phyloP scores from a whole-genome alignment of 2,797 vertebrate genomes.

The Carapus acus region DNA sequence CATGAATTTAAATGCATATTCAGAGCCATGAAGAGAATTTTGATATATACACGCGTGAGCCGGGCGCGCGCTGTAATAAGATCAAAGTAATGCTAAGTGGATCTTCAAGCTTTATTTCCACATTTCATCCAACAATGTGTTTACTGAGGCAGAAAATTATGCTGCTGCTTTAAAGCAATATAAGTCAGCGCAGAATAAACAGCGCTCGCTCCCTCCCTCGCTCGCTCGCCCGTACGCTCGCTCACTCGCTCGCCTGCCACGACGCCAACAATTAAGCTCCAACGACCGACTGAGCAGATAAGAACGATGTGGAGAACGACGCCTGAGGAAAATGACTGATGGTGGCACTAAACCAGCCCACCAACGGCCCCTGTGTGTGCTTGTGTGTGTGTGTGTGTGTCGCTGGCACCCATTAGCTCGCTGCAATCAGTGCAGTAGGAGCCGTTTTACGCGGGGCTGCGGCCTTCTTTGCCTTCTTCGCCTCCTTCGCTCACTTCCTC shows the following conservation, averaged over 20 bases:
- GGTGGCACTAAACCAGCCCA: constrained; percentile 33
- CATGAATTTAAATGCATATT: constrained; percentile 63
- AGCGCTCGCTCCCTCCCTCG: constrained; percentile 46
- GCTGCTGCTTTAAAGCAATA: constrained; percentile 68
- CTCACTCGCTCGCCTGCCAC: no score
- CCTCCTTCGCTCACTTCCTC: constrained; percentile 20
- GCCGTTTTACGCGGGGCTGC: no score
- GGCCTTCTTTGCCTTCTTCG: no score
- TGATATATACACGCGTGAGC: constrained; percentile 64
- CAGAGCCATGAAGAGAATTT: constrained; percentile 65
- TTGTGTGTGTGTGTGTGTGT: constrained; percentile 28
- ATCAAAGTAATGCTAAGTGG: constrained; percentile 77
- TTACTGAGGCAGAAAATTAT: constrained; percentile 68
- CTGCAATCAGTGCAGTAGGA: constrained; percentile 18
- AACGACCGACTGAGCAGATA: constrained; percentile 59
- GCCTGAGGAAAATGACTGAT: constrained; percentile 39
- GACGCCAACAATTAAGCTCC: constrained; percentile 57
- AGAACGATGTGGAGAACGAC: constrained; percentile 47
- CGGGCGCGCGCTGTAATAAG: constrained; percentile 69
- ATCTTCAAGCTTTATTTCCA: constrained; percentile 71
- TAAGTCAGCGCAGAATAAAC: constrained; percentile 67
- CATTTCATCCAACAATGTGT: constrained; percentile 69
- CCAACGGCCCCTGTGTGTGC: constrained; percentile 18
- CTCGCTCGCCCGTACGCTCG: no score
- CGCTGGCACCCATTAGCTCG: constrained; percentile 18